Conservation (phyloP, 2,888 invertebrate species). For the Apamea sordens region DNA sequence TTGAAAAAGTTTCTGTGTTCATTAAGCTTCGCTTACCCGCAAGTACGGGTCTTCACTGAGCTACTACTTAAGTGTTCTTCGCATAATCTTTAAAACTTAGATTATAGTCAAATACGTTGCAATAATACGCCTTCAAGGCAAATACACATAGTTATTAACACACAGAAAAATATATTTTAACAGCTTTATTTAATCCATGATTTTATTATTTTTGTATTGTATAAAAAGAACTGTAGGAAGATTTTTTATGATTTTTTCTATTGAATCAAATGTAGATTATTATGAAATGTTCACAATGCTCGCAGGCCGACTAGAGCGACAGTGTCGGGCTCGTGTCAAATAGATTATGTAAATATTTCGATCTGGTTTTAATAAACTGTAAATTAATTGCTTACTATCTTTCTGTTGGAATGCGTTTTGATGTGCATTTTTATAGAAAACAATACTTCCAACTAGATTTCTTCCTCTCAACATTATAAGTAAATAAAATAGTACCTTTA, state of each 20-base stretch:
- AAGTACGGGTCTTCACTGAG: slow-evolving; percentile 38
- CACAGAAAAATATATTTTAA: slow-evolving; percentile 76
- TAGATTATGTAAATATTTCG: slow-evolving; percentile 83
- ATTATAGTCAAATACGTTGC: slow-evolving; percentile 84
- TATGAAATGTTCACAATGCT: slow-evolving; percentile 68
- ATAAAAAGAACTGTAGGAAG: slow-evolving; percentile 74
- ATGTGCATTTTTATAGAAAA: slow-evolving; percentile 59
- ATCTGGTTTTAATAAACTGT: slow-evolving; percentile 83
- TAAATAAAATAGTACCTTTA: slow-evolving; percentile 38
- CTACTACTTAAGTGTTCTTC: slow-evolving; percentile 72
- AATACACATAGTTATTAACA: slow-evolving; percentile 68
- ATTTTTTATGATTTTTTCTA: slow-evolving; percentile 76
- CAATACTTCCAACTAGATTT: slow-evolving; percentile 28
- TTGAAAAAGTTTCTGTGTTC: slow-evolving; percentile 44
- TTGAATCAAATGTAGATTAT: slow-evolving; percentile 77
- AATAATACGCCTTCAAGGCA: slow-evolving; percentile 87
- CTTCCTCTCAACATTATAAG: slow-evolving; percentile 46
- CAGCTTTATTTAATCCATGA: slow-evolving; percentile 80
- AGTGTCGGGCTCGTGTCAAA: slow-evolving; percentile 71
- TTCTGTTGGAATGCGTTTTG: slow-evolving; percentile 78
- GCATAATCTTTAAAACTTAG: slow-evolving; percentile 83
- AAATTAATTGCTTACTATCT: slow-evolving; percentile 78
- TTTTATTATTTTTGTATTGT: slow-evolving; percentile 84
- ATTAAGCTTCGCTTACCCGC: slow-evolving; percentile 44
- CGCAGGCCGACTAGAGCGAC: slow-evolving; percentile 68